Evolutionary conservation across 2,113 vertebrate genomes (phyloP).

Genomic region (Phylloscopus whistleri): DNA sequence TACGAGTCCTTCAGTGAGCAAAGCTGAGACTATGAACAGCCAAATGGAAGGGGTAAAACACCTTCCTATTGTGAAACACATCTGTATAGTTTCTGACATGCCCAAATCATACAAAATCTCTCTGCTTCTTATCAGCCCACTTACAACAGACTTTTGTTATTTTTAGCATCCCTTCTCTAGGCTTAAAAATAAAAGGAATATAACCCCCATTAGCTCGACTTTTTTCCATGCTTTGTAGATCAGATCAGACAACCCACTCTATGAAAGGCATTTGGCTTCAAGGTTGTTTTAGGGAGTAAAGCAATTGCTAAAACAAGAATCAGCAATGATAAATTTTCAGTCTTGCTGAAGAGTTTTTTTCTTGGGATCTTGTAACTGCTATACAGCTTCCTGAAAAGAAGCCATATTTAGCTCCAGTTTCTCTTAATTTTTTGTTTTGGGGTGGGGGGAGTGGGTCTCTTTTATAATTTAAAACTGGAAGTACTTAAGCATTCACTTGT

Average conservation of each 20-base stretch:
- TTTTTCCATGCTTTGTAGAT: neutral
- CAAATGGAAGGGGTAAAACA: neutral
- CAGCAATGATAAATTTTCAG: neutral
- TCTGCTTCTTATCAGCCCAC: neutral
- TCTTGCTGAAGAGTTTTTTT: neutral
- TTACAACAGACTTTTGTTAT: neutral
- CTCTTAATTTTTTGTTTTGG: neutral
- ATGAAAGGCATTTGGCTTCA: neutral
- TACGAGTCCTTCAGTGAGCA: neutral
- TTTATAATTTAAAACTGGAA: neutral
- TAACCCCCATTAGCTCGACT: neutral
- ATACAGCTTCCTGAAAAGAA: neutral
- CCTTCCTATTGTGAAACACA: neutral
- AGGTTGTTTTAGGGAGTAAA: neutral
- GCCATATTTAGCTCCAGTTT: neutral
- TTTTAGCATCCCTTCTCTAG: neutral
- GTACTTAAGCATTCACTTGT: neutral
- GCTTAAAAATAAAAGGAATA: neutral
- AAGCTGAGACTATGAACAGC: neutral
- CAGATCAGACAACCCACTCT: neutral
- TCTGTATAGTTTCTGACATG: neutral
- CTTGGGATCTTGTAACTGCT: neutral
- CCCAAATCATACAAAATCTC: neutral
- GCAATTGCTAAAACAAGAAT: neutral
- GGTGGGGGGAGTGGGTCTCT: accelerated